Evolutionary conservation across 2,888 invertebrate genomes (phyloP), one percentile per base, ranked within the genome.

Genomic region (Thera obeliscata): DNA sequence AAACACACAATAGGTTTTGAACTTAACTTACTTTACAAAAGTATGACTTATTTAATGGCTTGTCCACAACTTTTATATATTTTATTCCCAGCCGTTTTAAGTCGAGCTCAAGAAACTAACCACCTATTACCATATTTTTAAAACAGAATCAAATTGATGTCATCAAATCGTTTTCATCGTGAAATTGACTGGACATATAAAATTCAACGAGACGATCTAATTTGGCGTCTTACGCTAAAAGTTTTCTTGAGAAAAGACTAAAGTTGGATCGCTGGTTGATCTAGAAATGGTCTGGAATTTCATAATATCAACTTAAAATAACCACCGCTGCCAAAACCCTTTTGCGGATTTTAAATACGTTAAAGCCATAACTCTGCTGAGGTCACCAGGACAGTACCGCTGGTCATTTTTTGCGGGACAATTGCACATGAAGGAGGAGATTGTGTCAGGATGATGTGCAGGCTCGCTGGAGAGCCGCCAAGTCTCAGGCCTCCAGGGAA

Each of bases 371-470:
- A 61, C 56, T 70, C 59, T 36, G 12, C 77, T 7, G 76, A 75
- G 76, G 76, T 78, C 73, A 76, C 68, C 73, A 67, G 80, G 74
- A 67, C 74, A 75, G 60, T 58, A 35, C 63, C 60, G 57, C 49
- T 68, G 76, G 79, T 79, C 78, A 73, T 79, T 82, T 82, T 81
- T 83, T 76, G 65, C 68, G 69, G 77, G 76, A 81, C 81, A 77
- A 79, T 78, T 80, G 80, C 78, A 76, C 80, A 76, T 75, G 73
- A 75, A 80, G 79, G 78, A 77, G 77, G 78, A 82, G 83, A 81
- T 83, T 81, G 80, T 80, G 81, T 78, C 79, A 74, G 80, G 78
- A 80, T 83, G 83, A 83, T 83, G 78, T 80, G 82, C 78, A 70
- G 76, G 74, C 68, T 59, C 64, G 74, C 79, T 85, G 85, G 84